phyloP scores from a whole-genome alignment of 2,888 invertebrate species.

The Agrochola circellaris region DNA sequence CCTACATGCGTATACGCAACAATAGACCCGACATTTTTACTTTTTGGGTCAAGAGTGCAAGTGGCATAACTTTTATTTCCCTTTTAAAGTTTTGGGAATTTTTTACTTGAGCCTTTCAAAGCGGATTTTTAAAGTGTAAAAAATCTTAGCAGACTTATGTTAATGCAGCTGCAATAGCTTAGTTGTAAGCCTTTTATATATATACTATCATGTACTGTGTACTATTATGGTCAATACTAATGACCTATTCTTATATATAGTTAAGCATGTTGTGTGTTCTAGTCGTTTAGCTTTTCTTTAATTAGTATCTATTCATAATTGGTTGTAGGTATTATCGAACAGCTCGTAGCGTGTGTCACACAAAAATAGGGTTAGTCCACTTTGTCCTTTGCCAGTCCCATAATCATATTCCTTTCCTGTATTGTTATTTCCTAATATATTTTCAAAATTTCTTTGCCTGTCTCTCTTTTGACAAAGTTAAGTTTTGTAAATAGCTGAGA shows the following conservation, averaged over 20 bases:
- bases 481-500: constrained; percentile 61
- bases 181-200: no score
- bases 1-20: constrained; percentile 69
- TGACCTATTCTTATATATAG: no score
- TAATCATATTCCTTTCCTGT: constrained; percentile 47
- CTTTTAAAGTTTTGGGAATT: neutral
- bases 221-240: no score
- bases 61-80: constrained; percentile 16
- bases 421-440: constrained; percentile 71
- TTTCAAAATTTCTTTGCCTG: constrained; percentile 78
- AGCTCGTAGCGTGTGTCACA: no score
- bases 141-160: no score
- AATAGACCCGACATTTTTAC: constrained; percentile 68
- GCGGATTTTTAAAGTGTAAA: no score
- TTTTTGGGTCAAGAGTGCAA: constrained; percentile 38
- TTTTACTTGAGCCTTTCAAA: neutral
- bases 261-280: no score
- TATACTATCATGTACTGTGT: no score
- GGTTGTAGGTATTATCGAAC: no score
- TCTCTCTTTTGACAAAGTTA: constrained; percentile 62
- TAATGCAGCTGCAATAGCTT: no score
- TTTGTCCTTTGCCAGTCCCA: neutral
- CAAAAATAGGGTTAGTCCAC: constrained; percentile 7
- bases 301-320: no score
- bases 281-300: no score